These are phyloP conservation scores for Nemotelus nigrinus DNA, from an alignment of 2,888 invertebrate genomes.

Conservation along the genomic window DNA sequence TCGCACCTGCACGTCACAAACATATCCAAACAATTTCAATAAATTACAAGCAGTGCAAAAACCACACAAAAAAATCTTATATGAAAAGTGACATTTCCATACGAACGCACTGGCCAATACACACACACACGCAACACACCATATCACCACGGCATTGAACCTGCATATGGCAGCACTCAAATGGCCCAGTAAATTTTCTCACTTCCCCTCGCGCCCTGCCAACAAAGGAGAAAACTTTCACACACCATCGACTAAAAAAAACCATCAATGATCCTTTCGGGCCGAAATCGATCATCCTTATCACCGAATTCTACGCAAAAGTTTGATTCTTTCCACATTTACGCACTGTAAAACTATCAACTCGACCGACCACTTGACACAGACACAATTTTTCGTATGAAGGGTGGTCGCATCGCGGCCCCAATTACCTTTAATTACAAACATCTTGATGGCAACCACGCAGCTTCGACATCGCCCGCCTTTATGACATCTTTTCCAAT, in stretches of 20 bases:
- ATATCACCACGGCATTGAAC: not conserved
- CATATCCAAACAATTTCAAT: not conserved
- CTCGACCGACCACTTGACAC: constrained; percentile 34
- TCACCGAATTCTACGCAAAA: no score
- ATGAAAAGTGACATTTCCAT: constrained; percentile 27
- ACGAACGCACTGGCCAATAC: not conserved
- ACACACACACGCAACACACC: not conserved
- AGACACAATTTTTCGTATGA: constrained; percentile 41
- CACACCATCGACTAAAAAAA: constrained; percentile 23
- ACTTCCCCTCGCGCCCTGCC: constrained; percentile 20
- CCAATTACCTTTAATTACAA: constrained; percentile 54
- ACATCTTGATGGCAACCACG: constrained; percentile 52
- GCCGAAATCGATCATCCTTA: not conserved
- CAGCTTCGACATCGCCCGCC: constrained; percentile 41
- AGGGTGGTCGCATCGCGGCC: constrained; percentile 36
- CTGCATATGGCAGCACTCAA: constrained; percentile 27
- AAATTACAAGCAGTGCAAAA: constrained; percentile 1
- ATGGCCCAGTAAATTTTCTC: constrained; percentile 42
- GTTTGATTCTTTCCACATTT: not conserved
- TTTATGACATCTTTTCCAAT: constrained; percentile 35
- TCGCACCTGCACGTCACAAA: not conserved
- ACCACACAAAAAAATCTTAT: not conserved
- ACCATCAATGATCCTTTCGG: constrained; percentile 41
- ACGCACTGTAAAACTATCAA: constrained; percentile 4
- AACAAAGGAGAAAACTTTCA: constrained; percentile 38